Base-by-base conservation (phyloP, 2,888 invertebrate genomes). In the Sabellastarte sp. region DNA sequence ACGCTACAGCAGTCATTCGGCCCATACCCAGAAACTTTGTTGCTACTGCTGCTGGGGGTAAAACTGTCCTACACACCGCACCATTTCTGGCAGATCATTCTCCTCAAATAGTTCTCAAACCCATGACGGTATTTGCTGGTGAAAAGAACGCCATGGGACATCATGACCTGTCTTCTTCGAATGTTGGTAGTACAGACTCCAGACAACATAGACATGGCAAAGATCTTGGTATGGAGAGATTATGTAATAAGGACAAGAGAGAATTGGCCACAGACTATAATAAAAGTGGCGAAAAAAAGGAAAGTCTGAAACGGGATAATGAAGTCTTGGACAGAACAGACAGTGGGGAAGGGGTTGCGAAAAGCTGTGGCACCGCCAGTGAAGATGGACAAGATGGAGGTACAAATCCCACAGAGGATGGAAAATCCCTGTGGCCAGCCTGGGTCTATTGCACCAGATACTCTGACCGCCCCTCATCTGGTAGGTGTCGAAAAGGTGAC, bases 361-460 rank as follows among this genome's bases (percentile, higher is more conserved):
- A n/a, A n/a, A n/a, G n/a, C n/a, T n/a, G n/a, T n/a, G n/a, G n/a
- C n/a, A 41, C 41, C 10, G 10, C 41, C 20, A 10, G 20, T 10
- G 41, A 41, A 20, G 41, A 20, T 15, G 41, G 41, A 10, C 10
- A 41, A 41, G 41, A 41, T 20, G 41, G 41, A 10, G n/a, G n/a
- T n/a, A n/a, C n/a, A n/a, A n/a, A n/a, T n/a, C n/a, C n/a, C n/a
- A n/a, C n/a, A n/a, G n/a, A n/a, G n/a, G n/a, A n/a, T n/a, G n/a
- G n/a, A n/a, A n/a, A n/a, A n/a, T n/a, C n/a, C 41, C 28, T 53
- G 26, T 53, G 53, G 53, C 53, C 53, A 26, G 53, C 53, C 24
- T 53, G 53, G 53, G 53, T 53, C 5, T 53, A 53, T 26, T 53
- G 53, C 53, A 53, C 53, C 15, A 10, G 53, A 5, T 53, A 53